Conservation (phyloP, 2,888 invertebrate genomes). For the Calameuta pallipes region DNA sequence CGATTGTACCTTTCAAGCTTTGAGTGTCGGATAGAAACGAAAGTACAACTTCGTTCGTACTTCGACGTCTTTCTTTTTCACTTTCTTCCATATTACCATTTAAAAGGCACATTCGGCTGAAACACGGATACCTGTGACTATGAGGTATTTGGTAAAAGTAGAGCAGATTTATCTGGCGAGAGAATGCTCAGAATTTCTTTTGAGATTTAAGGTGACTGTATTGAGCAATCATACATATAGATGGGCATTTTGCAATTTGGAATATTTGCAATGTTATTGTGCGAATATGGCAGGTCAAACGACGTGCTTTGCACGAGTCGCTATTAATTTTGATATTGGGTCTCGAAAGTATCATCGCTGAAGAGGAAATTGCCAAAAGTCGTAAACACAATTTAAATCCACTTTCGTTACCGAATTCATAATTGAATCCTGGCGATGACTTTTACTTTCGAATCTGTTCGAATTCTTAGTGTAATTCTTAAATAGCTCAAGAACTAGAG, state of each 20-base stretch:
- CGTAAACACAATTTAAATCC: neutral
- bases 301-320: no score
- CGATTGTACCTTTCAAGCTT: neutral
- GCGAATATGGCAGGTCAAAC: no score
- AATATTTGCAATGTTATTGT: no score
- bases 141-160: slow-evolving; percentile 29
- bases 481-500: slow-evolving; percentile 22
- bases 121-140: neutral
- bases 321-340: no score
- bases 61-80: neutral
- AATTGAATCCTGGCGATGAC: neutral
- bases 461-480: neutral
- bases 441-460: slow-evolving; percentile 5
- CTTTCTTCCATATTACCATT: neutral
- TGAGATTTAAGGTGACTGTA: slow-evolving; percentile 45
- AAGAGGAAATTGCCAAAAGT: neutral
- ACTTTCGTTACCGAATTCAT: neutral
- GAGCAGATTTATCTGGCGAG: slow-evolving; percentile 51
- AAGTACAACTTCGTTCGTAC: neutral
- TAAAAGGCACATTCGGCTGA: neutral
- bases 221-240: neutral
- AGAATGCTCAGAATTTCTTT: slow-evolving; percentile 37
- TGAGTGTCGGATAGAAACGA: neutral
- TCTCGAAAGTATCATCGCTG: neutral
- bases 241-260: slow-evolving; percentile 22